phyloP scores from a whole-genome alignment of 2,888 invertebrate species.

The Drosophila kuntzei region DNA sequence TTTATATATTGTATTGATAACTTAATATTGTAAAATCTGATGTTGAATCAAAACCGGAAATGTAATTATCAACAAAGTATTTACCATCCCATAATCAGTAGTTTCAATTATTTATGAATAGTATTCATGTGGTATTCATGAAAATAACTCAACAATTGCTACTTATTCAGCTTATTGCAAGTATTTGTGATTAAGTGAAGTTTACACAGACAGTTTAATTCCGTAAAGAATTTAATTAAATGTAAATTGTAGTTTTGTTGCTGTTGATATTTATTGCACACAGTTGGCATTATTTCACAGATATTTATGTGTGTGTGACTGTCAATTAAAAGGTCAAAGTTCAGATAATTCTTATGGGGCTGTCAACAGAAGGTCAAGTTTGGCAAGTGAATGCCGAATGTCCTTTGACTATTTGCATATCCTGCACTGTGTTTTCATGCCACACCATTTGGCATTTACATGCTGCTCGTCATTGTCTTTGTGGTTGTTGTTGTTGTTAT shows the following conservation, averaged over 20 bases:
- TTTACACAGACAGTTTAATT: slow-evolving; percentile 8
- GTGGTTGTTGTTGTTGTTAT: slow-evolving; percentile 4
- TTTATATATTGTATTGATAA: too few relatives aligned
- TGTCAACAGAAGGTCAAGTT: slow-evolving; percentile 42
- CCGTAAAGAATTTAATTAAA: slow-evolving; percentile 3
- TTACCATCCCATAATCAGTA: neutral
- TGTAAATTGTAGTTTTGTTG: slow-evolving; percentile 1
- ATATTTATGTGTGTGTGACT: slow-evolving; percentile 11
- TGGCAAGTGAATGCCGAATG: slow-evolving; percentile 15
- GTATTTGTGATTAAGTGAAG: slow-evolving; percentile 8
- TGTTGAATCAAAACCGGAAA: neutral
- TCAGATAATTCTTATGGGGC: neutral
- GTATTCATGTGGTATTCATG: slow-evolving; percentile 1
- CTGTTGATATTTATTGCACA: slow-evolving; percentile 12
- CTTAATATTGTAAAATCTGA: neutral
- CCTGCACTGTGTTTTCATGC: slow-evolving; percentile 29
- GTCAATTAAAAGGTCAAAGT: slow-evolving; percentile 25
- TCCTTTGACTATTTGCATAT: slow-evolving; percentile 55
- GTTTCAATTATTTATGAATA: neutral
- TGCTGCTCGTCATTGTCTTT: slow-evolving; percentile 42
- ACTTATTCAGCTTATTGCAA: slow-evolving; percentile 11
- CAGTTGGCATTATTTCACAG: slow-evolving; percentile 5
- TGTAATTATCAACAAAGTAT: neutral
- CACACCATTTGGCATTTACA: slow-evolving; percentile 48
- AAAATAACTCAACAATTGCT: slow-evolving; percentile 2